A percentile compares a stretch with the other conserved stretches of the same genome.
Conservation (phyloP, 2,888 invertebrate species). For the Platycheirus rosarum region DNA sequence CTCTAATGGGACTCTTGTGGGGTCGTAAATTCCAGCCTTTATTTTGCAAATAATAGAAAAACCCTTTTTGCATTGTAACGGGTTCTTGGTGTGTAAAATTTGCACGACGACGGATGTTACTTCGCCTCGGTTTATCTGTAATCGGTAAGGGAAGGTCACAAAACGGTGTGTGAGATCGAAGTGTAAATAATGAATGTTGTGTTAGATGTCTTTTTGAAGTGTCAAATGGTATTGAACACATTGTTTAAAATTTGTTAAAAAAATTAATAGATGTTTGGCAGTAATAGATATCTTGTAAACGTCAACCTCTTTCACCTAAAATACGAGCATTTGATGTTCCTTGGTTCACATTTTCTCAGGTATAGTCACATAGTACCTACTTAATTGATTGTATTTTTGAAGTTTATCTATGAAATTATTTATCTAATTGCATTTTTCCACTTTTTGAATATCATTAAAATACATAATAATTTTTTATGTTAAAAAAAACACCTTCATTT, state of each 20-base stretch:
- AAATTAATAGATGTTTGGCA: neutral
- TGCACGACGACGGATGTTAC: slow-evolving; percentile 46
- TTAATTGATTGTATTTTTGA: no score
- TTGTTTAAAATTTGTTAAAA: neutral
- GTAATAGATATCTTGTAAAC: no score
- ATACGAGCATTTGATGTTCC: no score
- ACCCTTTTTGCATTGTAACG: slow-evolving; percentile 65
- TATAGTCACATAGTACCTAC: no score
- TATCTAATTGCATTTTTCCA: no score
- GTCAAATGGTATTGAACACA: neutral
- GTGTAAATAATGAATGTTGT: slow-evolving; percentile 18
- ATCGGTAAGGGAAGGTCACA: slow-evolving; percentile 9
- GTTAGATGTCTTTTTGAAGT: neutral
- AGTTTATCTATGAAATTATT: no score
- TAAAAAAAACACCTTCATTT: no score
- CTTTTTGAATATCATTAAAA: no score
- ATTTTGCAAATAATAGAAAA: slow-evolving; percentile 46
- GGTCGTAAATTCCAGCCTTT: slow-evolving; percentile 75
- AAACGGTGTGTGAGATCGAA: slow-evolving; percentile 14
- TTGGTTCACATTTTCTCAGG: no score
- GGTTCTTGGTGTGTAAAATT: slow-evolving; percentile 67
- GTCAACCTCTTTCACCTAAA: no score
- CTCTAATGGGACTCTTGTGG: slow-evolving; percentile 76
- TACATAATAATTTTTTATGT: no score
- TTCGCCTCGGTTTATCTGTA: slow-evolving; percentile 7